phyloP scores from a whole-genome alignment of 2,113 vertebrate species.

The Scomber colias region DNA sequence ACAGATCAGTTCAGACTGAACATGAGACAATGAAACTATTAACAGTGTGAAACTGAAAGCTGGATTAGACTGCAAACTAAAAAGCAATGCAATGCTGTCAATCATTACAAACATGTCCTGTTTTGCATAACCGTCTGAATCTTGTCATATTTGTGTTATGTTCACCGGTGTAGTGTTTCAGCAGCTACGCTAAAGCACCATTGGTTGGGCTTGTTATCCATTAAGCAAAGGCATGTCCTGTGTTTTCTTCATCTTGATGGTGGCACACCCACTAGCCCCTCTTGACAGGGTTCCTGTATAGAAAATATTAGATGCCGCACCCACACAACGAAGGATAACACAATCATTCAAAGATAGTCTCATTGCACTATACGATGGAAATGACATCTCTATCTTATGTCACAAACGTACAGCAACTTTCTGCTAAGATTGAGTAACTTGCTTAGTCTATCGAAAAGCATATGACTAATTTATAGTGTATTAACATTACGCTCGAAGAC shows the following conservation, averaged over 20 bases:
- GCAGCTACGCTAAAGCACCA: background rate
- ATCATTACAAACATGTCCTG: background rate
- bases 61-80: too few species aligned
- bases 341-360: background rate
- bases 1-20: background rate
- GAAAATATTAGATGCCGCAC: constrained; percentile 2
- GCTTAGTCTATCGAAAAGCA: background rate
- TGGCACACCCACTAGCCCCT: constrained; percentile 24
- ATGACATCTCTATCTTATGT: background rate
- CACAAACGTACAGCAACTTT: background rate
- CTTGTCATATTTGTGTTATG: too few species aligned
- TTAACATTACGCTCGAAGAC: background rate
- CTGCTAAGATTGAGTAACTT: background rate
- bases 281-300: constrained; percentile 14
- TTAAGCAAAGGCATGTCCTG: background rate
- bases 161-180: background rate
- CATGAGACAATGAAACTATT: background rate
- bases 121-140: background rate
- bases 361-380: background rate
- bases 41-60: background rate
- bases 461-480: background rate
- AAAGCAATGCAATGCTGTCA: background rate
- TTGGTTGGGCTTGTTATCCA: background rate
- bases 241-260: background rate
- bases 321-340: background rate